These are phyloP conservation scores for Pardosa pseudoannulata DNA, from an alignment of 2,888 invertebrate species.

Conservation along the genomic window DNA sequence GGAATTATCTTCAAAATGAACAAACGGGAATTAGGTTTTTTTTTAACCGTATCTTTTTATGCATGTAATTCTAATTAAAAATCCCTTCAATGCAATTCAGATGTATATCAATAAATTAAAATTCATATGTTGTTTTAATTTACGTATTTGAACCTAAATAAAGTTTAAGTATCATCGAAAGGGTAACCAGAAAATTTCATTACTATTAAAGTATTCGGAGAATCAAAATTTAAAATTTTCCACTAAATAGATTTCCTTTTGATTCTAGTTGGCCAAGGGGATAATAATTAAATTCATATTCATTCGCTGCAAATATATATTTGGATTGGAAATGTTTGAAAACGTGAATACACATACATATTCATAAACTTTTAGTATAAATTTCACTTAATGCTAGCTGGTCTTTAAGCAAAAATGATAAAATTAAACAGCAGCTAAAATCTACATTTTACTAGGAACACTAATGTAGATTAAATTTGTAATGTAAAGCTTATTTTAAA, in stretches of 20 bases:
- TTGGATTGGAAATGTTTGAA: background rate
- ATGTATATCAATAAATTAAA: background rate
- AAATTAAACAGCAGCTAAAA: no score
- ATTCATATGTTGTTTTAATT: background rate
- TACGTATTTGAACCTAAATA: background rate
- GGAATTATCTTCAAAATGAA: no score
- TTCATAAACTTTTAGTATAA: background rate
- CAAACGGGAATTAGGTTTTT: no score
- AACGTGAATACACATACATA: background rate
- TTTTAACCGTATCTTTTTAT: no score
- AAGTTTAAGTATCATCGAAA: no score
- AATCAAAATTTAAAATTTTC: background rate
- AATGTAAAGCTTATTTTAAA: no score
- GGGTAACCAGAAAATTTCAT: background rate
- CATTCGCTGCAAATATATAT: background rate
- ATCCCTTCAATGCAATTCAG: background rate
- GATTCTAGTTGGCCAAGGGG: no score
- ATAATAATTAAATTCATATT: background rate
- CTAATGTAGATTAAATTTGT: no score
- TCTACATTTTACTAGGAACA: no score
- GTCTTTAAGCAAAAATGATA: no score
- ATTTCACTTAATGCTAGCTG: background rate
- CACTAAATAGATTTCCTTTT: background rate
- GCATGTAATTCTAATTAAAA: no score
- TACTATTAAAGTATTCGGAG: background rate